Evolutionary conservation across 2,797 vertebrate genomes (phyloP).

Genomic region (Gallirallus australis): DNA sequence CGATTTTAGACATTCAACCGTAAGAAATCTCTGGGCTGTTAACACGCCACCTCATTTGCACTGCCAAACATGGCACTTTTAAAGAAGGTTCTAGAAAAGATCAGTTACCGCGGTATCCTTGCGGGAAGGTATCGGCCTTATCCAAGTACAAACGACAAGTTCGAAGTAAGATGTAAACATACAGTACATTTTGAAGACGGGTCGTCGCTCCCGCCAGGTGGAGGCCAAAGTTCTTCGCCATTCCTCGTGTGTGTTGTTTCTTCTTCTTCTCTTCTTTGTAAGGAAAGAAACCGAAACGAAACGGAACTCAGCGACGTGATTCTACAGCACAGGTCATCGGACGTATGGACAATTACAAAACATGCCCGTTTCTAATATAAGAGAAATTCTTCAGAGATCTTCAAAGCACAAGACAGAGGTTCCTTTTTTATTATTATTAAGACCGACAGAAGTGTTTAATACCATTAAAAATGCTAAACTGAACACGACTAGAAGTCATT

Average conservation of each 20-base stretch:
- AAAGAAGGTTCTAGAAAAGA: constrained; percentile 81
- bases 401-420: constrained; percentile 82
- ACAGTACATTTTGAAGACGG: constrained; percentile 80
- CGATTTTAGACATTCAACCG: constrained; percentile 80
- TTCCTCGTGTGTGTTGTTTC: constrained; percentile 49
- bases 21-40: constrained; percentile 83
- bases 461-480: constrained; percentile 79
- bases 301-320: constrained; percentile 74
- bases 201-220: constrained; percentile 66
- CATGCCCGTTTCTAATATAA: constrained; percentile 80
- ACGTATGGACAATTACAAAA: constrained; percentile 82
- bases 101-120: constrained; percentile 59
- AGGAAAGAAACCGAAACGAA: not conserved
- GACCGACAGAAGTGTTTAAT: constrained; percentile 82
- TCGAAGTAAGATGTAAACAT: constrained; percentile 81
- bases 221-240: constrained; percentile 73
- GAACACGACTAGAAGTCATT: constrained; percentile 79
- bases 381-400: constrained; percentile 80
- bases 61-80: constrained; percentile 82
- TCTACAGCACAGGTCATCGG: constrained; percentile 80
- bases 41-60: constrained; percentile 80
- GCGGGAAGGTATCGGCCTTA: constrained; percentile 67
- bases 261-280: constrained; percentile 64
- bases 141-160: constrained; percentile 71
- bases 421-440: constrained; percentile 77